phyloP scores from a whole-genome alignment of 2,797 vertebrate genomes.

The Eupleurogrammus muticus region DNA sequence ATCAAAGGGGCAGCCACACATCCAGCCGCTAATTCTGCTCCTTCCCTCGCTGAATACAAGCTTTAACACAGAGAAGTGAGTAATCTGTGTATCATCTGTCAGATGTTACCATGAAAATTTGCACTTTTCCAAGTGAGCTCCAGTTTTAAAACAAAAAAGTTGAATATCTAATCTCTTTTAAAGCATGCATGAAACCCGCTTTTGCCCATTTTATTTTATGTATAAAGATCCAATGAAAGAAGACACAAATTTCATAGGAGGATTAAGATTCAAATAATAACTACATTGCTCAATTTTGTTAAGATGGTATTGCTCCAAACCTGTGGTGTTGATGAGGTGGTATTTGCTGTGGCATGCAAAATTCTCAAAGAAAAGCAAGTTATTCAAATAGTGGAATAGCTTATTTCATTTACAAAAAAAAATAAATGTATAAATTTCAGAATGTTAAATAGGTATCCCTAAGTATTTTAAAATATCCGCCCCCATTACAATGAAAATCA shows the following conservation, averaged over 20 bases:
- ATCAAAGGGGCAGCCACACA: slow-evolving; percentile 49
- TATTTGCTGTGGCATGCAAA: neutral
- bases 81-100: neutral
- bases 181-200: too few relatives aligned
- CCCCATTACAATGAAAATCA: neutral
- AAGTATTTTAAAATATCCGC: neutral
- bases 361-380: neutral
- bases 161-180: too few relatives aligned
- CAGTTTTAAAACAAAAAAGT: too few relatives aligned
- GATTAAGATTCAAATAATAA: too few relatives aligned
- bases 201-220: too few relatives aligned
- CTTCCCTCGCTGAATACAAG: slow-evolving; percentile 5
- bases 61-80: slow-evolving; percentile 16
- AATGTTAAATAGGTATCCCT: neutral
- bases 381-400: too few relatives aligned
- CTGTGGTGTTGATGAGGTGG: too few relatives aligned
- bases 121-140: too few relatives aligned
- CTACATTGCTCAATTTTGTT: neutral
- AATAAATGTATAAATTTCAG: neutral
- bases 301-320: neutral
- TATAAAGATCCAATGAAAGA: too few relatives aligned
- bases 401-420: too few relatives aligned
- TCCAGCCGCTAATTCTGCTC: slow-evolving; percentile 24
- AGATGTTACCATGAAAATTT: neutral
- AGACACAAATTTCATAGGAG: too few relatives aligned